phyloP scores from a whole-genome alignment of 1,140 invertebrate species.

The Drosophila trapezifrons region DNA sequence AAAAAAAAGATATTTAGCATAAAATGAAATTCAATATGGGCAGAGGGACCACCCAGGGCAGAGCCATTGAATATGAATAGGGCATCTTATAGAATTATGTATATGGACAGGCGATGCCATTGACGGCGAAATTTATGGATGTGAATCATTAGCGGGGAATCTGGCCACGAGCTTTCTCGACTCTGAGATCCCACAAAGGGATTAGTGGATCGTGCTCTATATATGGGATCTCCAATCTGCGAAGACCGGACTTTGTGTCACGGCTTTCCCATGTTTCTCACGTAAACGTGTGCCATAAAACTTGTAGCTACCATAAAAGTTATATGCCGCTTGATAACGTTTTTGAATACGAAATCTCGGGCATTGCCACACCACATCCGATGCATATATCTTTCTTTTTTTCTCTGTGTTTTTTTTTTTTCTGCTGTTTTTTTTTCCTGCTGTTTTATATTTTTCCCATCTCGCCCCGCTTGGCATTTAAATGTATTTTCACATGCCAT shows the following conservation, averaged over 20 bases:
- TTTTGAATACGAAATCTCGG: slow-evolving; percentile 64
- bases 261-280: slow-evolving; percentile 65
- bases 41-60: slow-evolving; percentile 67
- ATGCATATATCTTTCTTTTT: slow-evolving; percentile 11
- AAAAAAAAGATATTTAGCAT: slow-evolving; percentile 51
- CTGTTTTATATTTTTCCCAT: slow-evolving; percentile 11
- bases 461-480: slow-evolving; percentile 40
- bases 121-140: slow-evolving; percentile 24
- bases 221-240: slow-evolving; percentile 8
- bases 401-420: slow-evolving; percentile 10
- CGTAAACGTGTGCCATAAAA: slow-evolving; percentile 76
- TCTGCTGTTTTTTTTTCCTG: too few species aligned
- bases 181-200: background rate
- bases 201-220: slow-evolving; percentile 27
- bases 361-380: slow-evolving; percentile 42
- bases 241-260: background rate
- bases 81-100: slow-evolving; percentile 23
- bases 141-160: slow-evolving; percentile 27
- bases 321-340: slow-evolving; percentile 59
- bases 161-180: slow-evolving; percentile 15
- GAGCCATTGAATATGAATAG: slow-evolving; percentile 34
- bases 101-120: slow-evolving; percentile 22
- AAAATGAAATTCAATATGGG: slow-evolving; percentile 71
- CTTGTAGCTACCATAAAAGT: slow-evolving; percentile 74
- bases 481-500: slow-evolving; percentile 60